phyloP scores from a whole-genome alignment of 2,113 vertebrate species.

The Periophthalmus modestus region DNA sequence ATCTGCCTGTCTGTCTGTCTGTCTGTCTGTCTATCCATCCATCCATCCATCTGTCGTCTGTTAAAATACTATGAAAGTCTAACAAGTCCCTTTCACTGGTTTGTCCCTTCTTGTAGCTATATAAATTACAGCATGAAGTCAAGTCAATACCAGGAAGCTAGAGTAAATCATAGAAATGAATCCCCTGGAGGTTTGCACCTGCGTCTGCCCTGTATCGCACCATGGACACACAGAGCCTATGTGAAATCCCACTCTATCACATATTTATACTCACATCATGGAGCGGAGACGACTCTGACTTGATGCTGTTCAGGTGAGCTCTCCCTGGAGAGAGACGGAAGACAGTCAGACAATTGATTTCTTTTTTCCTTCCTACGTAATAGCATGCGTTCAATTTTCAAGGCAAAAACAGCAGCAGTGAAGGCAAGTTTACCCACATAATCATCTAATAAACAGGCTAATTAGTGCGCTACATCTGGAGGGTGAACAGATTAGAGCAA shows the following conservation, averaged over 20 bases:
- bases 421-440: slow-evolving; percentile 47
- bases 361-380: neutral
- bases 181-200: neutral
- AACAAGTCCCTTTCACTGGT: too few relatives aligned
- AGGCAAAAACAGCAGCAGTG: slow-evolving; percentile 26
- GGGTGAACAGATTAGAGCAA: slow-evolving; percentile 50
- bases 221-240: neutral
- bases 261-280: slow-evolving; percentile 29
- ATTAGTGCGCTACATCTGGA: slow-evolving; percentile 57
- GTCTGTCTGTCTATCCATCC: too few relatives aligned
- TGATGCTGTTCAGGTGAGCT: slow-evolving; percentile 18
- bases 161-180: neutral
- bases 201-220: neutral
- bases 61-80: too few relatives aligned
- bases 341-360: slow-evolving; percentile 10
- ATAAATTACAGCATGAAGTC: neutral
- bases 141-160: neutral
- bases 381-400: slow-evolving; percentile 5
- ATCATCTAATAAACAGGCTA: slow-evolving; percentile 51
- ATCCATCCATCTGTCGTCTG: too few relatives aligned
- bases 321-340: neutral
- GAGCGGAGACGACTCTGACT: slow-evolving; percentile 24
- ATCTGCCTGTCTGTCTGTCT: too few relatives aligned
- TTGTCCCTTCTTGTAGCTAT: too few relatives aligned
- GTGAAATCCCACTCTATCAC: neutral